These are phyloP conservation scores for Rotaria macrura DNA, from an alignment of 2,888 invertebrate genomes.

Conservation along the genomic window DNA sequence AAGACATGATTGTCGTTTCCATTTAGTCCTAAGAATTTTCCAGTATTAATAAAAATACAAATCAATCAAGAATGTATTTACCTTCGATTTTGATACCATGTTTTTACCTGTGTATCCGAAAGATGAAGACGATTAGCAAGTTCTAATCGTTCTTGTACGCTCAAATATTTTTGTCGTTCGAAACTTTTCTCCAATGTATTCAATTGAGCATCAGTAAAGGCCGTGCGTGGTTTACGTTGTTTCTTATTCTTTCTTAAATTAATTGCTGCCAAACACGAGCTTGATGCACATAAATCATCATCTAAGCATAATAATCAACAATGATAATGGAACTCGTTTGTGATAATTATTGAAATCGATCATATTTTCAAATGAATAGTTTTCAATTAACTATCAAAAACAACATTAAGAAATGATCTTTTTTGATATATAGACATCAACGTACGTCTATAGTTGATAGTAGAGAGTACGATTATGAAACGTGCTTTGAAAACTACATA, in stretches of 20 bases:
- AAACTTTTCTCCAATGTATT: constrained; percentile 83
- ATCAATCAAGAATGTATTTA: not conserved
- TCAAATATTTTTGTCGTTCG: constrained; percentile 74
- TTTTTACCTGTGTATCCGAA: constrained; percentile 97
- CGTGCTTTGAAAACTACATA: no score
- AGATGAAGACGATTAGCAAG: constrained; percentile 82
- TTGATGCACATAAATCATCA: not conserved
- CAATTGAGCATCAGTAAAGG: constrained; percentile 94
- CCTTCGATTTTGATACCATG: constrained; percentile 91
- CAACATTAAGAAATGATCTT: no score
- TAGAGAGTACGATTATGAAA: no score
- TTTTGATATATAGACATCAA: no score
- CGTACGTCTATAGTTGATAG: no score
- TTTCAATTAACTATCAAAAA: no score
- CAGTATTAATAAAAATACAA: no score
- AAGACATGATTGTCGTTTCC: constrained; percentile 32
- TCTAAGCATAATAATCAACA: not conserved
- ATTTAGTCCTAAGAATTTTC: constrained; percentile 23
- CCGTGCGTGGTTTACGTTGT: constrained; percentile 86
- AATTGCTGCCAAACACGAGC: constrained; percentile 1
- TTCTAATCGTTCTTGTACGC: constrained; percentile 82
- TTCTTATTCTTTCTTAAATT: constrained; percentile 58
- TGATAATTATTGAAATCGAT: no score
- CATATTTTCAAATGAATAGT: no score
- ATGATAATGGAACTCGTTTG: no score